Conservation (phyloP, 2,888 invertebrate genomes). For the Sphaerophoria taeniata region DNA sequence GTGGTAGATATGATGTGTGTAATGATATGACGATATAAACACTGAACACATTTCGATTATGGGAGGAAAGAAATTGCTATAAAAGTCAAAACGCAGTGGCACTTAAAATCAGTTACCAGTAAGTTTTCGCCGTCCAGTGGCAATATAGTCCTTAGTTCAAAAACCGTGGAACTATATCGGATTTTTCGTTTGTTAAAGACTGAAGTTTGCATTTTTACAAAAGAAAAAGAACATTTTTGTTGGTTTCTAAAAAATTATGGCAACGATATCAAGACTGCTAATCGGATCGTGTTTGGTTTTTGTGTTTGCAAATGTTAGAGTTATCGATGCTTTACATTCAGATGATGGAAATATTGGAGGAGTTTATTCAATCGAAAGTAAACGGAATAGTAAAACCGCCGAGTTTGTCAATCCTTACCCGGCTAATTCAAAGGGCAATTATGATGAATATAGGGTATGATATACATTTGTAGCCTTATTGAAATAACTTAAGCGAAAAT, state of each 20-base stretch:
- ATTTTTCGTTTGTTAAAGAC: background rate
- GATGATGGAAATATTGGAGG: slow-evolving; percentile 29
- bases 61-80: slow-evolving; percentile 60
- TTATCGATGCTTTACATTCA: slow-evolving; percentile 25
- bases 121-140: slow-evolving; percentile 45
- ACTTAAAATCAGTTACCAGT: slow-evolving; percentile 70
- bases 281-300: slow-evolving; percentile 56
- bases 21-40: slow-evolving; percentile 39
- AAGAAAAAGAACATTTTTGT: background rate
- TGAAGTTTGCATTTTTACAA: background rate
- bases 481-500: too few relatives aligned
- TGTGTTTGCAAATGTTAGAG: slow-evolving; percentile 34
- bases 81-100: slow-evolving; percentile 65
- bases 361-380: slow-evolving; percentile 48
- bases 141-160: slow-evolving; percentile 1
- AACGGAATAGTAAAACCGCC: slow-evolving; percentile 42
- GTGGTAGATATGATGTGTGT: slow-evolving; percentile 46
- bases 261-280: slow-evolving; percentile 41
- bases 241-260: slow-evolving; percentile 32
- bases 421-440: slow-evolving; percentile 45
- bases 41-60: slow-evolving; percentile 9
- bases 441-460: slow-evolving; percentile 62
- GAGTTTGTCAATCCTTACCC: slow-evolving; percentile 41
- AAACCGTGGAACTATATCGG: background rate
- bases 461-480: background rate